Base-by-base conservation (phyloP, 2,113 vertebrate genomes). In the Arenaria interpres region DNA sequence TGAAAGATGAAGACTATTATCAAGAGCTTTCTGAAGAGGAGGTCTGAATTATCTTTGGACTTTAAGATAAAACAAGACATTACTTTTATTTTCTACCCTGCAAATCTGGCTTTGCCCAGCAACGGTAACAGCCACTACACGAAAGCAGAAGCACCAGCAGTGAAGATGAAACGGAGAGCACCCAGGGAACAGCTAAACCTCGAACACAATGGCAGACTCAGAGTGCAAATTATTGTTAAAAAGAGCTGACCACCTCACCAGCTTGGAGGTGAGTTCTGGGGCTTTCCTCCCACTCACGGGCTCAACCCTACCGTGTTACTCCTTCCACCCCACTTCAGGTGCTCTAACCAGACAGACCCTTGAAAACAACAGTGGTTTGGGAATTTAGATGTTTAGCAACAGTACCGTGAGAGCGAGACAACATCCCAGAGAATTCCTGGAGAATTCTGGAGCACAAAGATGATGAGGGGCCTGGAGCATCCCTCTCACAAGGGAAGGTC, bases 1-100 rank as follows among this genome's bases (percentile, higher is more conserved):
- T 95, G 89, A 94, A 95, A 94, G 85, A 96, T 89, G 95, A 96
- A 96, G 94, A 97, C 93, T 85, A 94, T 89, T 87, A 95, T 95
- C 93, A 84, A 97, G 94, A 66, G 73, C 88, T 95, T 94, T 92
- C 81, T 94, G 92, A 97, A 97, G 92, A 94, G 79, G 75, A 27
- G 20, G 33, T 53, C 89, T 64, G 93, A 96, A 94, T 96, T 94
- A 93, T 96, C 90, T 68, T 50, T 89, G 68, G 90, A 95, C 87
- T 96, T 87, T 0, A 6, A 95, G 76, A 94, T 83, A 96, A 94
- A 96, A 93, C 89, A 97, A 90, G 91, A 59, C 54, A 64, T 83
- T 92, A 89, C 76, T 96, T 92, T 66, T 92, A 95, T 79, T 92
- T 95, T 81, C 89, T 35, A 82, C 69, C 51, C 89, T 4, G 19